Percentiles rank a stretch among this genome's conserved stretches.
phyloP scores from a whole-genome alignment of 2,888 invertebrate species.

The Microchrysa polita region DNA sequence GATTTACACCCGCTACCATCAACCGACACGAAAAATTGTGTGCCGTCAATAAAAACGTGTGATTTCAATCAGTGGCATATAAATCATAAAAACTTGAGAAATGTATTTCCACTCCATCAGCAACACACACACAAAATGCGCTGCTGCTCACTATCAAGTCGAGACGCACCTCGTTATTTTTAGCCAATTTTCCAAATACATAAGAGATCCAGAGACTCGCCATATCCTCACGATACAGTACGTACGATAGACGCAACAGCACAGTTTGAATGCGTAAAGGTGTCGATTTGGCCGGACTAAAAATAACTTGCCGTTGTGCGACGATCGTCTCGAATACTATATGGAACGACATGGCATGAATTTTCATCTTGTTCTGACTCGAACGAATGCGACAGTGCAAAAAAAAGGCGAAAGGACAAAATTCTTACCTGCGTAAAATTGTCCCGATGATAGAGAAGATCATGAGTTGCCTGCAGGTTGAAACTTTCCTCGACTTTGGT shows the following conservation, averaged over 20 bases:
- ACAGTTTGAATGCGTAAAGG: conserved; percentile 6
- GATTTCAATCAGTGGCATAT: not conserved
- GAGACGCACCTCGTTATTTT: conserved; percentile 27
- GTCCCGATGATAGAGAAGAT: conserved; percentile 87
- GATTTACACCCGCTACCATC: too few relatives aligned
- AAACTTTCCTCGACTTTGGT: conserved; percentile 99
- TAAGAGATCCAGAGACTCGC: conserved; percentile 3
- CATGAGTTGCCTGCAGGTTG: conserved; percentile 97
- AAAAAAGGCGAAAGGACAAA: not conserved
- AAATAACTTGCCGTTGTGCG: conserved; percentile 17
- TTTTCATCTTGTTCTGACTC: not conserved
- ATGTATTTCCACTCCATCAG: not conserved
- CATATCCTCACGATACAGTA: conserved; percentile 17
- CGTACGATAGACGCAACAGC: conserved; percentile 23
- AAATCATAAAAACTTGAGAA: conserved; percentile 35
- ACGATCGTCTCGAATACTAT: conserved; percentile 2
- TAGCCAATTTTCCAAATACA: conserved; percentile 18
- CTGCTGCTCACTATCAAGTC: too few relatives aligned
- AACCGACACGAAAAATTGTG: too few relatives aligned
- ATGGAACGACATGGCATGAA: not conserved
- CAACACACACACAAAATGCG: not conserved
- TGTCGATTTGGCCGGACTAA: conserved; percentile 12
- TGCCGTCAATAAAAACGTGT: not conserved
- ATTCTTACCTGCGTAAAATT: conserved; percentile 84
- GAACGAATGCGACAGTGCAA: not conserved